A percentile compares a stretch with the other conserved stretches of the same genome.
Evolutionary conservation across 1,140 invertebrate genomes (phyloP).

Genomic region (Reticulitermes speratus): DNA sequence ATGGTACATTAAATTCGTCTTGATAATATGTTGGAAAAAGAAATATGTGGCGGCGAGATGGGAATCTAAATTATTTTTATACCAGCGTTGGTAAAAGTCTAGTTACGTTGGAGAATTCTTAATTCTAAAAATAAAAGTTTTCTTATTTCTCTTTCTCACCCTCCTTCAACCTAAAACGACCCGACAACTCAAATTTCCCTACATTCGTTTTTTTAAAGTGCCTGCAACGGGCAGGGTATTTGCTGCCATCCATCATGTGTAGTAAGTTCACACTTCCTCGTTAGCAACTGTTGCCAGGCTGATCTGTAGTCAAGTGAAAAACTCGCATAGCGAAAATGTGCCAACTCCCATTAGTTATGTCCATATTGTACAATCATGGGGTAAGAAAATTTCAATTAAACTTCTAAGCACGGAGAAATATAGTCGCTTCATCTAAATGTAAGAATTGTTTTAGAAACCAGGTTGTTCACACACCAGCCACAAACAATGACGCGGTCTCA

Average conservation of each 20-base stretch:
- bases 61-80: background rate
- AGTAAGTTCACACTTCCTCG: slow-evolving; percentile 8
- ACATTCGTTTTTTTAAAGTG: background rate
- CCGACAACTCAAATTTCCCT: slow-evolving; percentile 1
- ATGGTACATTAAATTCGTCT: background rate
- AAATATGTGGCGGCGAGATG: background rate
- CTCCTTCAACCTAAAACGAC: background rate
- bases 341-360: slow-evolving; percentile 15
- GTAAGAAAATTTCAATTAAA: slow-evolving; percentile 20
- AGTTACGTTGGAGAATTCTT: background rate
- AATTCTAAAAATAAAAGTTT: slow-evolving; percentile 13
- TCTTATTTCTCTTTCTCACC: background rate
- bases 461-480: background rate
- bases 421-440: slow-evolving; percentile 11
- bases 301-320: slow-evolving; percentile 12
- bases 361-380: slow-evolving; percentile 8
- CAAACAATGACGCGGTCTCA: background rate
- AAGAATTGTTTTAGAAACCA: background rate
- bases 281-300: slow-evolving; percentile 17
- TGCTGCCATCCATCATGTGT: background rate
- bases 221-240: slow-evolving; percentile 1
- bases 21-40: background rate
- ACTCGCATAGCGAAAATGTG: background rate
- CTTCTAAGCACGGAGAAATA: background rate
- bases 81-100: background rate